A percentile compares a stretch with the other conserved stretches of the same genome.
Evolutionary conservation across 2,888 invertebrate species (phyloP).

Genomic region (Microctonus hyperodae): DNA sequence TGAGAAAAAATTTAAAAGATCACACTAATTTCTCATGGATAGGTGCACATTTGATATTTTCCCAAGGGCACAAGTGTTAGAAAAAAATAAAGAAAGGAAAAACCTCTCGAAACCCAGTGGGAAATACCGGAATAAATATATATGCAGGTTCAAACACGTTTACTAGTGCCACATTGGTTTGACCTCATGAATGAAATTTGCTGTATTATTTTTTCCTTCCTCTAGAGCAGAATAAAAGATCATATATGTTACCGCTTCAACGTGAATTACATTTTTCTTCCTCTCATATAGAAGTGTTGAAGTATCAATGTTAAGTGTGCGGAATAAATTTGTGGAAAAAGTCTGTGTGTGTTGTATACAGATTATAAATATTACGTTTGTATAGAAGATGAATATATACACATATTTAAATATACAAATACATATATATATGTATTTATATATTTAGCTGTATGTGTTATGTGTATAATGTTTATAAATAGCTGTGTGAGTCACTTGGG

Average conservation of each 20-base stretch:
- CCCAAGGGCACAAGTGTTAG: slow-evolving; percentile 21
- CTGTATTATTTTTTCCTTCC: not conserved
- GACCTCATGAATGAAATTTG: slow-evolving; percentile 14
- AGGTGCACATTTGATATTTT: slow-evolving; percentile 26
- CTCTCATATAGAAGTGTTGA: slow-evolving; percentile 25
- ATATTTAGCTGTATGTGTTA: not conserved
- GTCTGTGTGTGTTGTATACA: not conserved
- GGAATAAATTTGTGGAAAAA: slow-evolving; percentile 35
- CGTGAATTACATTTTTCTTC: not conserved
- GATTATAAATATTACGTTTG: not conserved
- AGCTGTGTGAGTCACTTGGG: slow-evolving; percentile 17
- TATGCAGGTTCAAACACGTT: slow-evolving; percentile 20
- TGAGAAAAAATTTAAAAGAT: slow-evolving; percentile 1
- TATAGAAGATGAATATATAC: not conserved
- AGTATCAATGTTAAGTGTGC: slow-evolving; percentile 40
- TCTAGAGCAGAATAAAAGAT: not conserved
- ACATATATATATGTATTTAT: slow-evolving; percentile 5
- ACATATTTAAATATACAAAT: slow-evolving; percentile 2
- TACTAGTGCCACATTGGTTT: slow-evolving; percentile 9
- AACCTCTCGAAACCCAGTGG: slow-evolving; percentile 19
- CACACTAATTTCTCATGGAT: slow-evolving; percentile 37
- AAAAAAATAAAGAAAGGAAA: slow-evolving; percentile 16
- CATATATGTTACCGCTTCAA: not conserved
- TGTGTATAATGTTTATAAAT: not conserved
- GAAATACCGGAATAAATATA: slow-evolving; percentile 32